Conservation (phyloP, 1,140 invertebrate species). For the Halesus radiatus region DNA sequence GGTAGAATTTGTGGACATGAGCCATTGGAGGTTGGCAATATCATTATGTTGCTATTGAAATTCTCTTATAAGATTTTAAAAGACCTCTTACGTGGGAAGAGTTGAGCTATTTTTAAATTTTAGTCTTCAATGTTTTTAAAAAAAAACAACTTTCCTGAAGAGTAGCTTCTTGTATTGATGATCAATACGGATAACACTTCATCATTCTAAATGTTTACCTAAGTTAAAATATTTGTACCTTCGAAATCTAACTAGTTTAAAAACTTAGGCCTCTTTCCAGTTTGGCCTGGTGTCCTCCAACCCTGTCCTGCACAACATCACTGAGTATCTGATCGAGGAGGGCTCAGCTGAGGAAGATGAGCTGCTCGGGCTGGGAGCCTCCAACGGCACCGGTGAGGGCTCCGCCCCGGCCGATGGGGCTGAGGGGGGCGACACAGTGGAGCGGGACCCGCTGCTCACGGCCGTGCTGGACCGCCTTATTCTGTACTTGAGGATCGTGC, state of each 20-base stretch:
- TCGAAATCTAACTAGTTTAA: too few relatives aligned
- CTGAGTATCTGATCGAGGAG: slow-evolving; percentile 98
- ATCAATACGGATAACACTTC: too few relatives aligned
- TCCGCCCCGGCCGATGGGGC: slow-evolving; percentile 59
- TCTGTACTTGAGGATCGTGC: slow-evolving; percentile 95
- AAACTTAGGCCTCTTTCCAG: slow-evolving; percentile 25
- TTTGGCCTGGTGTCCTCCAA: slow-evolving; percentile 92
- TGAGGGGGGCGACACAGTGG: slow-evolving; percentile 73
- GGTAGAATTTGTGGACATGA: background rate
- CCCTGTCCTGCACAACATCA: slow-evolving; percentile 96
- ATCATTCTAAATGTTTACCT: too few relatives aligned
- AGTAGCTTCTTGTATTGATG: too few relatives aligned
- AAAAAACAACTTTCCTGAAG: too few relatives aligned
- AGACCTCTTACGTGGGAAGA: too few relatives aligned
- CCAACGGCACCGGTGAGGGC: slow-evolving; percentile 70
- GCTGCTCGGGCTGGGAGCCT: slow-evolving; percentile 82
- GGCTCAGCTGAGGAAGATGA: slow-evolving; percentile 98
- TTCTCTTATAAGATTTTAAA: too few relatives aligned
- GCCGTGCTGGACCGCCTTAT: slow-evolving; percentile 84
- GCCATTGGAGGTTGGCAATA: too few relatives aligned
- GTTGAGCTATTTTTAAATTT: too few relatives aligned
- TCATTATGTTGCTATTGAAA: too few relatives aligned
- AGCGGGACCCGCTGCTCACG: slow-evolving; percentile 84
- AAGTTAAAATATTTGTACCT: too few relatives aligned
- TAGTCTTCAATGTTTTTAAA: too few relatives aligned